Evolutionary conservation across 64 coral and sea anemone species (phyloP), one percentile per base, ranked within the genome.

Genomic region (Porites australiensis): DNA sequence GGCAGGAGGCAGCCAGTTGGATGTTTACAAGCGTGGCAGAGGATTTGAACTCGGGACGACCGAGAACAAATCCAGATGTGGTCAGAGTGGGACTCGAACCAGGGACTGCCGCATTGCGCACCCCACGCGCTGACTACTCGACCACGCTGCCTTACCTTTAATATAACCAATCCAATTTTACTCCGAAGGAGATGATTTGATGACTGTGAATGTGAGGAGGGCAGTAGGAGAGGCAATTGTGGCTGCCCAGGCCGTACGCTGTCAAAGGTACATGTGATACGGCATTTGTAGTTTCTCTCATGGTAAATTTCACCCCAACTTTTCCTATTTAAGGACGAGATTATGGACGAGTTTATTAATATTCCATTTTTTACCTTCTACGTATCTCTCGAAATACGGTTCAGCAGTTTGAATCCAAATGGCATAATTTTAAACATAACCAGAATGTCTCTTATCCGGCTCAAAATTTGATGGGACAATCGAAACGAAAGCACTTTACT

Each of bases 111-210:
- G 27, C 27, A 1, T 37, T 37, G 27, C 27, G 27, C 27, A 37
- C 27, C 27, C 27, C 0, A 37, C 27, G 27, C 64, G 64, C 64
- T 67, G 18, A 67, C 15, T n/a, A n/a, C 64, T 67, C 64, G 64
- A 67, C 64, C 64, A n/a, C 64, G 64, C 64, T 67, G 64, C 64
- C 18, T 67, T 37, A 37, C 64, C 64, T 67, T n/a, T 67, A 67
- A 67, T 67, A 67, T 67, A 67, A 67, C 64, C 64, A 67, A 67
- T 67, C 64, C 64, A 67, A 67, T 67, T 67, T 67, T 67, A 5
- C 64, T n/a, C 64, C 64, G 27, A 67, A 67, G 64, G 64, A 67
- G 64, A 67, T 67, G 64, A 67, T 67, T 14, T 67, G 13, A 14
- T 67, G 13, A 14, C 64, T 67, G 18, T 67, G 64, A 67, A 67